These are phyloP conservation scores for Lasioglossum albipes DNA, from an alignment of 1,140 invertebrate species.

Conservation along the genomic window DNA sequence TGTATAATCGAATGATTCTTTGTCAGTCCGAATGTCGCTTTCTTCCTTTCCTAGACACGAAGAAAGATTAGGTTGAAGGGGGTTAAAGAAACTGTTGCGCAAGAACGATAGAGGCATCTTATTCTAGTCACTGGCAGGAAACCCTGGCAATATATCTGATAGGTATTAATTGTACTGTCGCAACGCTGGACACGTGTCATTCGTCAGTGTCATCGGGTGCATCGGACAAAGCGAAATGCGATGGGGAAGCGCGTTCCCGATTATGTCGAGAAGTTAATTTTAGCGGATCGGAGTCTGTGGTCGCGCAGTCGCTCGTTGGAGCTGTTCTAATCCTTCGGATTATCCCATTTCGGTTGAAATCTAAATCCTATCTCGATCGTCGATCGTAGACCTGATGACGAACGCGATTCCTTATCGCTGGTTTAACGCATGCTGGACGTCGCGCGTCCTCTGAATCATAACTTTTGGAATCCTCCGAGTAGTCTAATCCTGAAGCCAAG, in stretches of 20 bases:
- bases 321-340: too few relatives aligned
- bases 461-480: background rate
- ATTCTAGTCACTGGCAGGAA: conserved; percentile 34
- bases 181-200: conserved; percentile 12
- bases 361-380: background rate
- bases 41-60: too few relatives aligned
- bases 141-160: conserved; percentile 7
- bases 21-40: too few relatives aligned
- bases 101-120: conserved; percentile 12
- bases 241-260: background rate
- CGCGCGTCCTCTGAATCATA: background rate
- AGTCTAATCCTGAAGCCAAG: background rate
- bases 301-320: too few relatives aligned
- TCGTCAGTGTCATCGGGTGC: conserved; percentile 26
- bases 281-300: background rate
- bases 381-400: background rate
- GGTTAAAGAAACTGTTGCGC: conserved; percentile 5
- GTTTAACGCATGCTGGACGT: background rate
- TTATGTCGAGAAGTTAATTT: conserved; percentile 40
- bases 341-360: too few relatives aligned
- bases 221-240: conserved; percentile 8
- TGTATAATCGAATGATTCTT: too few relatives aligned
- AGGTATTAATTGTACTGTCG: conserved; percentile 2
- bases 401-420: background rate
- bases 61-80: too few relatives aligned